A percentile compares a stretch with the other conserved stretches of the same genome.
Evolutionary conservation across 2,797 vertebrate genomes (phyloP).

Genomic region (Trachurus trachurus): DNA sequence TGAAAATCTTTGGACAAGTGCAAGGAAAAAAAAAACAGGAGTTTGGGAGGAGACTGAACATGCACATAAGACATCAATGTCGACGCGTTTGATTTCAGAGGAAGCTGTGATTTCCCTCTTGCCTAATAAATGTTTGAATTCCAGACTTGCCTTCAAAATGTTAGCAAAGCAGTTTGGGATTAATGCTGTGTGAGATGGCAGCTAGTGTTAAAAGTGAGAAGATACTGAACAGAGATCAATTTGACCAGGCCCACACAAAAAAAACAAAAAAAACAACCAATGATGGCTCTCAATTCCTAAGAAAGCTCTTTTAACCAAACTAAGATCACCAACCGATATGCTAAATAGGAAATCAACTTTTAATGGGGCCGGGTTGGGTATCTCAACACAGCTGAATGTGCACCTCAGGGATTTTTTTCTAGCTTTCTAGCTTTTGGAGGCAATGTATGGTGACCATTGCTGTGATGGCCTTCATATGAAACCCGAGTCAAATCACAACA

Average conservation of each 20-base stretch:
- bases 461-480: conserved; percentile 82
- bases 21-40: conserved; percentile 40
- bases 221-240: conserved; percentile 57
- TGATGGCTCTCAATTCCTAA: conserved; percentile 81
- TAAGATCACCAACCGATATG: conserved; percentile 65
- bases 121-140: conserved; percentile 79
- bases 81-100: conserved; percentile 73
- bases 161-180: conserved; percentile 82
- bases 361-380: conserved; percentile 76
- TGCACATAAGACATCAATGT: conserved; percentile 77
- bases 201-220: conserved; percentile 80
- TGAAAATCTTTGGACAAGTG: conserved; percentile 57
- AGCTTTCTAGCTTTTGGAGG: conserved; percentile 87
- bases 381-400: conserved; percentile 86
- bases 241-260: conserved; percentile 65
- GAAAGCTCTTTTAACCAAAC: conserved; percentile 80
- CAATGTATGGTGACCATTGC: conserved; percentile 84
- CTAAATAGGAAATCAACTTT: conserved; percentile 70
- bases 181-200: conserved; percentile 83
- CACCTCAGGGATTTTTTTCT: conserved; percentile 89
- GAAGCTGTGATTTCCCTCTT: conserved; percentile 83
- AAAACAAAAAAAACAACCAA: conserved; percentile 73
- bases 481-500: conserved; percentile 72
- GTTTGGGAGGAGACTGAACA: conserved; percentile 67
- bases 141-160: conserved; percentile 85